A percentile compares a stretch with the other conserved stretches of the same genome.
These are phyloP conservation scores for Dynastes grantii DNA, from an alignment of 2,888 invertebrate genomes.

Conservation along the genomic window DNA sequence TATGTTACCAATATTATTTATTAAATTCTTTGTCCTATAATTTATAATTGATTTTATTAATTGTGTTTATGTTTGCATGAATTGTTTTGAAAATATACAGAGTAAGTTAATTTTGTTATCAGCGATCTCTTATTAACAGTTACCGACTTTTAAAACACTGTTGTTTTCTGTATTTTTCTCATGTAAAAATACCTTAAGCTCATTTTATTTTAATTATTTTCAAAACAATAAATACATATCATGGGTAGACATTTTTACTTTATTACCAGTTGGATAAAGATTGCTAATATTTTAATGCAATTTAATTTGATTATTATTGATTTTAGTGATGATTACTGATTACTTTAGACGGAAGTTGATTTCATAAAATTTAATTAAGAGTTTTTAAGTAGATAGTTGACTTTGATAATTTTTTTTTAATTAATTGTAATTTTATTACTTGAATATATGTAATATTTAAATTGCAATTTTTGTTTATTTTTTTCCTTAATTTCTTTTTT, in stretches of 20 bases:
- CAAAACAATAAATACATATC: slow-evolving; percentile 5
- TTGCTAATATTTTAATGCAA: background rate
- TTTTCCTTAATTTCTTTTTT: background rate
- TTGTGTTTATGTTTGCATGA: slow-evolving; percentile 40
- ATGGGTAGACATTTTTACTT: too few relatives aligned
- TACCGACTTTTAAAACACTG: too few relatives aligned
- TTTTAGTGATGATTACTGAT: background rate
- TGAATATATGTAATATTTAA: slow-evolving; percentile 19
- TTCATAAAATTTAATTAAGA: too few relatives aligned
- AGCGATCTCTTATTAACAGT: too few relatives aligned
- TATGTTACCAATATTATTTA: slow-evolving; percentile 49
- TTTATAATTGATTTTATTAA: slow-evolving; percentile 34
- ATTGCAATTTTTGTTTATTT: background rate
- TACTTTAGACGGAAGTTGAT: background rate
- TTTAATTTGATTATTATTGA: slow-evolving; percentile 2
- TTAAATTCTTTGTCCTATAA: slow-evolving; percentile 40
- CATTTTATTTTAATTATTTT: slow-evolving; percentile 17
- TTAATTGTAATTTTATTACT: slow-evolving; percentile 20
- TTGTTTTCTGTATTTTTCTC: slow-evolving; percentile 8
- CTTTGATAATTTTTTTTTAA: background rate
- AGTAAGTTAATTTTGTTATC: too few relatives aligned
- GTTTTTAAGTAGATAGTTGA: too few relatives aligned
- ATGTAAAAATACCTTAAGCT: slow-evolving; percentile 11
- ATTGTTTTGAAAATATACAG: slow-evolving; percentile 34
- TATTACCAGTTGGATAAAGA: too few relatives aligned